Evolutionary conservation across 2,797 vertebrate genomes (phyloP).

Genomic region (Enteromius thamalakanensis): DNA sequence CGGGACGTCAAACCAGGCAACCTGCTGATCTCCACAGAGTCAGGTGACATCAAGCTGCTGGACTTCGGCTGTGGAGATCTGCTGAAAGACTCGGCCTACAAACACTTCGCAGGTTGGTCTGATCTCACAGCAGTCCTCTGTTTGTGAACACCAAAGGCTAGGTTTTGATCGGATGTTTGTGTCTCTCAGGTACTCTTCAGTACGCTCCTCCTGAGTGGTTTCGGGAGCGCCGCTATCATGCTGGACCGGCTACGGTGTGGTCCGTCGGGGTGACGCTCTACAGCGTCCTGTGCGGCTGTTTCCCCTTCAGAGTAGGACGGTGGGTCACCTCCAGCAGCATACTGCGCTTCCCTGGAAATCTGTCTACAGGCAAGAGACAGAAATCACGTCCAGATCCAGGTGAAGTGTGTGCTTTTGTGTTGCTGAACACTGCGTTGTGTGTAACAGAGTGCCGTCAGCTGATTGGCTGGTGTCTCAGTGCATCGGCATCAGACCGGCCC

Average conservation of each 20-base stretch:
- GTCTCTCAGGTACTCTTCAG: conserved; percentile 67
- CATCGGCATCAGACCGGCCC: conserved; percentile 65
- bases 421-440: background rate
- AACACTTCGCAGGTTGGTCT: background rate
- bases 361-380: conserved; percentile 67
- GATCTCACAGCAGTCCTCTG: background rate
- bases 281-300: conserved; percentile 68
- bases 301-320: conserved; percentile 65
- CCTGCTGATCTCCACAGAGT: conserved; percentile 22
- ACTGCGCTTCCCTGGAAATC: conserved; percentile 59
- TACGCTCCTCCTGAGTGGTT: conserved; percentile 74
- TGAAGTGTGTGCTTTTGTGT: background rate
- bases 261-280: conserved; percentile 73
- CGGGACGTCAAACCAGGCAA: conserved; percentile 55
- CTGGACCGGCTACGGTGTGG: conserved; percentile 71
- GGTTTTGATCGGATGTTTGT: too few species aligned
- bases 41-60: background rate
- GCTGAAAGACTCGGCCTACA: background rate
- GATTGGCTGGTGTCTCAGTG: conserved; percentile 72
- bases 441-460: conserved; percentile 65
- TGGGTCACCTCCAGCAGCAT: conserved; percentile 64
- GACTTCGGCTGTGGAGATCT: background rate
- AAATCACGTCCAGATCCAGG: background rate
- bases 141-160: background rate
- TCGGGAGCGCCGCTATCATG: conserved; percentile 51